These are phyloP conservation scores for Ostrea edulis DNA, from an alignment of 1,140 invertebrate genomes.

Conservation along the genomic window DNA sequence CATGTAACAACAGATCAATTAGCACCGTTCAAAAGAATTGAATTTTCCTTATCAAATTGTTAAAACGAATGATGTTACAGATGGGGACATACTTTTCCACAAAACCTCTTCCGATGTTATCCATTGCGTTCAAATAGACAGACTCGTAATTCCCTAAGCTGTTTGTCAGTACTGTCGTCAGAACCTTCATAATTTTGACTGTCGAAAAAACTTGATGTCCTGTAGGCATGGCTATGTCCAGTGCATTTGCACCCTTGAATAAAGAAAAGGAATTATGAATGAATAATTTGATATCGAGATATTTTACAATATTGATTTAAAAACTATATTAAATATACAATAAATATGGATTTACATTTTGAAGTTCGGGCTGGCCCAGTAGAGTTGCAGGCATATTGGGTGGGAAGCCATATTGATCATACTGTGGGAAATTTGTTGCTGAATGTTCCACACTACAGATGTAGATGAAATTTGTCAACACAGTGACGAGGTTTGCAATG, in stretches of 20 bases:
- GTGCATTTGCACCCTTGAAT: neutral
- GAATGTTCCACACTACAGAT: too few species aligned
- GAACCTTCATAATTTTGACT: neutral
- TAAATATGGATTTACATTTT: too few species aligned
- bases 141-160: neutral
- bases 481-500: neutral
- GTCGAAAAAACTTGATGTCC: neutral
- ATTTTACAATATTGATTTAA: too few species aligned
- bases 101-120: neutral
- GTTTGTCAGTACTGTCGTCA: neutral
- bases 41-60: too few species aligned
- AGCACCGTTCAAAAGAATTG: too few species aligned
- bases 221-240: neutral
- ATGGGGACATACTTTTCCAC: neutral
- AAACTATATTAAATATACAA: too few species aligned
- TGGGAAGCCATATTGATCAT: neutral
- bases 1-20: too few species aligned
- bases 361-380: neutral
- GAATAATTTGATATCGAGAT: too few species aligned
- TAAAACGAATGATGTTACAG: too few species aligned
- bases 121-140: neutral
- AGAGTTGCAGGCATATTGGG: neutral
- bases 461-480: constrained; percentile 10
- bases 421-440: constrained; percentile 6
- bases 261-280: too few species aligned